Percentiles rank a stretch among this genome's conserved stretches.
These are phyloP conservation scores for Orius laevigatus DNA, from an alignment of 1,140 invertebrate genomes.

Conservation along the genomic window DNA sequence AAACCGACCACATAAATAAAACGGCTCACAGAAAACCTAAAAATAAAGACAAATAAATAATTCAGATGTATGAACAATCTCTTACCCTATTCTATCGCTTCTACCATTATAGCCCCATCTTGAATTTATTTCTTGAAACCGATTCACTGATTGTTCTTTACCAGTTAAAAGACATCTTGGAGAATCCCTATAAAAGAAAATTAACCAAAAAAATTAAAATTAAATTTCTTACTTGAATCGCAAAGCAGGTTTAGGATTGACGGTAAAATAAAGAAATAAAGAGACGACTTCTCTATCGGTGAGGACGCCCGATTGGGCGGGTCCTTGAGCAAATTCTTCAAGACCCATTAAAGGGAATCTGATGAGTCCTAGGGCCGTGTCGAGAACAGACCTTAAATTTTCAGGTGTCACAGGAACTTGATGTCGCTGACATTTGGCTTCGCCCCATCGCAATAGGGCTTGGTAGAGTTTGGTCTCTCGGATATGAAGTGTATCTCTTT, in stretches of 20 bases:
- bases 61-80: too few species aligned
- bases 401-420: conserved; percentile 46
- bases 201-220: conserved; percentile 39
- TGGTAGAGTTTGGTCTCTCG: conserved; percentile 68
- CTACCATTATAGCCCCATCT: conserved; percentile 80
- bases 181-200: conserved; percentile 32
- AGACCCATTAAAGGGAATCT: conserved; percentile 76
- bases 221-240: conserved; percentile 17
- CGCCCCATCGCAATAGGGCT: conserved; percentile 53
- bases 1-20: conserved; percentile 76
- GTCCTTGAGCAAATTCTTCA: conserved; percentile 69
- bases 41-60: conserved; percentile 18
- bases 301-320: conserved; percentile 58
- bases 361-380: conserved; percentile 50
- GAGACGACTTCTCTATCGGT: conserved; percentile 52
- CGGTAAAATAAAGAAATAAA: conserved; percentile 67
- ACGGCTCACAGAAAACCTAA: conserved; percentile 64
- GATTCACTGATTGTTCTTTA: conserved; percentile 62
- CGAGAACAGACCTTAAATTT: conserved; percentile 53
- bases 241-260: conserved; percentile 47
- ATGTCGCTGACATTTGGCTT: conserved; percentile 55
- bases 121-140: conserved; percentile 66
- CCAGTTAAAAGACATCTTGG: conserved; percentile 69
- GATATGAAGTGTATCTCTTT: conserved; percentile 67
- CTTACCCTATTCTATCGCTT: conserved; percentile 61